phyloP scores from a whole-genome alignment of 2,797 vertebrate genomes.

The Karalla daura region DNA sequence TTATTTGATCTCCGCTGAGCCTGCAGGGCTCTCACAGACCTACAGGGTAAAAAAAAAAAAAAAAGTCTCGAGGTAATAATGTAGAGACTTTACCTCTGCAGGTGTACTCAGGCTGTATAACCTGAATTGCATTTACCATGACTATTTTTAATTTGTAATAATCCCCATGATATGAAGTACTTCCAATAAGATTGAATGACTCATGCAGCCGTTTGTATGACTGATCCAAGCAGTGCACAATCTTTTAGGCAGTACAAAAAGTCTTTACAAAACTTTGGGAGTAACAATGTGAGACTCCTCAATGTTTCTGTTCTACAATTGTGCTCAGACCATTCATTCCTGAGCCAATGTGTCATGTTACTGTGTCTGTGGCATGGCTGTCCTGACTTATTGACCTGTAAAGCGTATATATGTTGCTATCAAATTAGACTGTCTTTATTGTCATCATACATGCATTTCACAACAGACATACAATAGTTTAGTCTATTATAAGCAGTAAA shows the following conservation, averaged over 20 bases:
- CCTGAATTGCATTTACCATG: background rate
- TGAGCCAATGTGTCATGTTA: background rate
- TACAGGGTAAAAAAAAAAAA: background rate
- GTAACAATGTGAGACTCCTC: no score
- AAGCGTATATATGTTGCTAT: no score
- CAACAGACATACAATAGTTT: no score
- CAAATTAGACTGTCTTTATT: no score
- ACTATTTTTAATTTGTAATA: background rate
- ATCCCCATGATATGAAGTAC: background rate
- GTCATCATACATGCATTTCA: no score
- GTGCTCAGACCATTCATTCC: background rate
- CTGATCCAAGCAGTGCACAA: no score
- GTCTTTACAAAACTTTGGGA: no score
- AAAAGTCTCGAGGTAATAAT: no score
- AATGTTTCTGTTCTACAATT: background rate
- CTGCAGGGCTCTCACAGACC: background rate
- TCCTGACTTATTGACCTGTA: no score
- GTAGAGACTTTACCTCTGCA: background rate
- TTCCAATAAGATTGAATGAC: background rate
- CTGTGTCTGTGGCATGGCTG: background rate
- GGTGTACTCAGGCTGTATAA: background rate
- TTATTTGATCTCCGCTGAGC: constrained; percentile 6
- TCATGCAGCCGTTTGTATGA: no score
- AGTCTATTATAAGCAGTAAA: no score
- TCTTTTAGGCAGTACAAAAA: no score